phyloP scores from a whole-genome alignment of 2,888 invertebrate genomes.

The Drosophila formosana region DNA sequence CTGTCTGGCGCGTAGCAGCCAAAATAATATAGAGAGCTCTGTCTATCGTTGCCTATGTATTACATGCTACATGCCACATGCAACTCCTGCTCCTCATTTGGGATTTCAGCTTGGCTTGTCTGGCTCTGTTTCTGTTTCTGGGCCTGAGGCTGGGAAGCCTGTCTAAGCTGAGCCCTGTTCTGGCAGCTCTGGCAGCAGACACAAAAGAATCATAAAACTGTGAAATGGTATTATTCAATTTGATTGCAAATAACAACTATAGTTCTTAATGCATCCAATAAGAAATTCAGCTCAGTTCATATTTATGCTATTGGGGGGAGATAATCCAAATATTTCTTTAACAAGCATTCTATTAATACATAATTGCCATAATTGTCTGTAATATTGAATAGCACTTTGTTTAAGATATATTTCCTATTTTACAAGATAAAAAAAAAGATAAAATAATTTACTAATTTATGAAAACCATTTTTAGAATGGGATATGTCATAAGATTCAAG shows the following conservation, averaged over 20 bases:
- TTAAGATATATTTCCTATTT: too few species aligned
- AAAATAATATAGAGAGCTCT: conserved; percentile 14
- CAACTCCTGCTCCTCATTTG: conserved; percentile 4
- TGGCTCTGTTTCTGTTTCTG: conserved; percentile 18
- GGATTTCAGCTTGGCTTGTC: conserved; percentile 6
- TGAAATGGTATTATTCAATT: conserved; percentile 77
- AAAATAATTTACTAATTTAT: too few species aligned
- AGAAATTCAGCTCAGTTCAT: not conserved
- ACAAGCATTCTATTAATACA: not conserved
- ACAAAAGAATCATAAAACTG: conserved; percentile 77
- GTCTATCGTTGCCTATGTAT: conserved; percentile 35
- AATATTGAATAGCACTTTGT: too few species aligned
- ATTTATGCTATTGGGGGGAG: not conserved
- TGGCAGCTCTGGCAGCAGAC: conserved; percentile 43
- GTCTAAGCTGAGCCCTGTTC: conserved; percentile 15
- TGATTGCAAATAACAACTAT: conserved; percentile 43
- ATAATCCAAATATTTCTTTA: not conserved
- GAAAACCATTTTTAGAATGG: too few species aligned
- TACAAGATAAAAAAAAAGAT: too few species aligned
- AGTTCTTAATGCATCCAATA: conserved; percentile 22
- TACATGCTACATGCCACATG: conserved; percentile 32
- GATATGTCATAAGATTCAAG: too few species aligned
- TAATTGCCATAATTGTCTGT: not conserved
- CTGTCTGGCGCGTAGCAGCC: conserved; percentile 28
- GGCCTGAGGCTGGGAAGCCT: conserved; percentile 15